Base-by-base conservation (phyloP, 37 sponge, comb jelly and placozoan genomes). In the Oscarella lobularis region DNA sequence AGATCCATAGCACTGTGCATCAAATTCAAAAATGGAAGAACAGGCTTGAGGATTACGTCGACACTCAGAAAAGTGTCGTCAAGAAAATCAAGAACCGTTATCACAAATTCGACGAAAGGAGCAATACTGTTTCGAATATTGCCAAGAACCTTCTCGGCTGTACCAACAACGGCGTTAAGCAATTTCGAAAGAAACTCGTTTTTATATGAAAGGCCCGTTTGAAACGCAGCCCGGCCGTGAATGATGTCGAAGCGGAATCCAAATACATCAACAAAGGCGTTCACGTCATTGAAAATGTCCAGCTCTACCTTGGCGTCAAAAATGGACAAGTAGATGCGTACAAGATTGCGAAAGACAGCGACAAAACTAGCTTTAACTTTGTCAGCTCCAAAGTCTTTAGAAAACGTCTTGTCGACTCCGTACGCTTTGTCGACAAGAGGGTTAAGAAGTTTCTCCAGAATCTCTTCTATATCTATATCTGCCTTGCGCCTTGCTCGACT, bases 271-370 rank as follows among this genome's bases (percentile, higher is more conserved):
- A 68, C 31, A 5, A 34, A 5, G 5, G 31, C 71, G 6, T 5
- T 5, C 5, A 14, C 71, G 29, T 20, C 31, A 20, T 68, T 68
- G 6, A 68, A 68, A 68, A 68, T 68, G 31, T 68, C 71, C 29
- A 68, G 6, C 31, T 68, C 71, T 14, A 68, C 31, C 31, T 68
- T 68, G 6, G 35, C 71, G 33, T 68, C 71, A 68, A 68, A 68
- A 4, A 68, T 68, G 6, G 71, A 68, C 29, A 14, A 5, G 33
- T 68, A 68, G 29, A 68, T 4, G 31, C 6, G 5, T 5, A 20
- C 29, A 32, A 68, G 71, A 14, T 68, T 68, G 71, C 71, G 71
- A 5, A 68, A 14, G 6, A 14, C 33, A 4, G 31, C 29, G 29
- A 5, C 29, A 29, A 29, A 14, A 20, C 31, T 4, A 5, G 29